Evolutionary conservation across 2,888 invertebrate genomes (phyloP).

Genomic region (Acronicta leporina): DNA sequence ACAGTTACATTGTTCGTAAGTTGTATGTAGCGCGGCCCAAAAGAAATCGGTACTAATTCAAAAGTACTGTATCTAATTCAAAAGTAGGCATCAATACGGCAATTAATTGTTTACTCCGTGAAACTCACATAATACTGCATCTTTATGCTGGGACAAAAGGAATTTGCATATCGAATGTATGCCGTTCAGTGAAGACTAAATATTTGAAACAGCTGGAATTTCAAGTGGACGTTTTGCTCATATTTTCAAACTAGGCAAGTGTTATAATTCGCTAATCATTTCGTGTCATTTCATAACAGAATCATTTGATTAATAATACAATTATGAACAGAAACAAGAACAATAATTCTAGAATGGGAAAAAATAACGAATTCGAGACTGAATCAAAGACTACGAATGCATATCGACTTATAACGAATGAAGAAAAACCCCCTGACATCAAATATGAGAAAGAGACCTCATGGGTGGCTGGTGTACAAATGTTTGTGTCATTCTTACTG

Average conservation of each 20-base stretch:
- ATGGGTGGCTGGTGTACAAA: slow-evolving; percentile 93
- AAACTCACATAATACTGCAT: slow-evolving; percentile 17
- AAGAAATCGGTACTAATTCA: background rate
- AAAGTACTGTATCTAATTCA: background rate
- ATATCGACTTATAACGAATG: slow-evolving; percentile 73
- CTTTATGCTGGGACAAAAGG: slow-evolving; percentile 36
- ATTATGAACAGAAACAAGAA: slow-evolving; percentile 86
- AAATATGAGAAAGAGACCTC: slow-evolving; percentile 87
- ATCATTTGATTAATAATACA: slow-evolving; percentile 52
- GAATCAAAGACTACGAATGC: slow-evolving; percentile 68
- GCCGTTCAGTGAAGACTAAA: slow-evolving; percentile 6
- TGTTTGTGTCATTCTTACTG: slow-evolving; percentile 95
- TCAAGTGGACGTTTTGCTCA: slow-evolving; percentile 26
- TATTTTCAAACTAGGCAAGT: slow-evolving; percentile 35
- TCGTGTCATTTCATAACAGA: slow-evolving; percentile 46
- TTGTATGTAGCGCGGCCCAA: background rate
- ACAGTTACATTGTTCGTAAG: background rate
- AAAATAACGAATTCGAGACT: slow-evolving; percentile 63
- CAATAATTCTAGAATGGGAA: slow-evolving; percentile 73
- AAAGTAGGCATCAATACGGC: slow-evolving; percentile 11
- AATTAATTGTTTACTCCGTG: slow-evolving; percentile 16
- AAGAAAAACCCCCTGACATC: slow-evolving; percentile 80
- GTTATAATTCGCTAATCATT: slow-evolving; percentile 31
- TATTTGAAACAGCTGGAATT: slow-evolving; percentile 29
- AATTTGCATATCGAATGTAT: slow-evolving; percentile 29